Conservation (phyloP, 2,888 invertebrate genomes). For the Trissoscelio sp. region DNA sequence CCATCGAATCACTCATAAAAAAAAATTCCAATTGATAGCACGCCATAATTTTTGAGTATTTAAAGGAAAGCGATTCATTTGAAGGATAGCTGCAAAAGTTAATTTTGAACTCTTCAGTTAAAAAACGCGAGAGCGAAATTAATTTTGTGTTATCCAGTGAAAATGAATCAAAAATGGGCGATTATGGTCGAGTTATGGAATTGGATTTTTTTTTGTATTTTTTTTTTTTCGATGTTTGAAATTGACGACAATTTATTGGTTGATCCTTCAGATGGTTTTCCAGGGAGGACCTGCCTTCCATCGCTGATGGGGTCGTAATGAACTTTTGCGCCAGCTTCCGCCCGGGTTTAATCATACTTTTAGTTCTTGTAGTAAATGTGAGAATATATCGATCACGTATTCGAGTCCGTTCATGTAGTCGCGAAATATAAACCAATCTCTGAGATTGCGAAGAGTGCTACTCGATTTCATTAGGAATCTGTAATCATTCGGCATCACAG, state of each 20-base stretch:
- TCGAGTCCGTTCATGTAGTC: constrained; percentile 87
- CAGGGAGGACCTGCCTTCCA: constrained; percentile 36
- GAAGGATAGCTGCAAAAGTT: constrained; percentile 21
- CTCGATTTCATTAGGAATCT: constrained; percentile 75
- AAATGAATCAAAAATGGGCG: constrained; percentile 15
- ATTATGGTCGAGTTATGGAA: constrained; percentile 17
- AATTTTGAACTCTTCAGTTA: constrained; percentile 31
- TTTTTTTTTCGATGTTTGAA: too few relatives aligned
- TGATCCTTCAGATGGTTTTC: not conserved
- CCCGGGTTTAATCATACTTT: constrained; percentile 79
- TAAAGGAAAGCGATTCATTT: too few relatives aligned
- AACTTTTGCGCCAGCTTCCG: constrained; percentile 76
- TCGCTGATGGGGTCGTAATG: constrained; percentile 76
- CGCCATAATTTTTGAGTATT: too few relatives aligned
- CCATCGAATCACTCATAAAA: too few relatives aligned
- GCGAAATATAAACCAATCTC: constrained; percentile 87
- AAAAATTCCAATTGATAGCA: too few relatives aligned
- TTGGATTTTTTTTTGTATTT: too few relatives aligned
- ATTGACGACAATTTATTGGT: too few relatives aligned
- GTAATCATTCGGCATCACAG: constrained; percentile 82
- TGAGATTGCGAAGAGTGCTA: constrained; percentile 84
- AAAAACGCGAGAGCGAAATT: constrained; percentile 36
- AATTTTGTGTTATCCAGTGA: constrained; percentile 39
- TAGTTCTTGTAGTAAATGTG: constrained; percentile 78
- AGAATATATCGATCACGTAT: constrained; percentile 85